These are phyloP conservation scores for Carcharodon carcharias DNA, from an alignment of 2,797 vertebrate genomes.

Conservation along the genomic window DNA sequence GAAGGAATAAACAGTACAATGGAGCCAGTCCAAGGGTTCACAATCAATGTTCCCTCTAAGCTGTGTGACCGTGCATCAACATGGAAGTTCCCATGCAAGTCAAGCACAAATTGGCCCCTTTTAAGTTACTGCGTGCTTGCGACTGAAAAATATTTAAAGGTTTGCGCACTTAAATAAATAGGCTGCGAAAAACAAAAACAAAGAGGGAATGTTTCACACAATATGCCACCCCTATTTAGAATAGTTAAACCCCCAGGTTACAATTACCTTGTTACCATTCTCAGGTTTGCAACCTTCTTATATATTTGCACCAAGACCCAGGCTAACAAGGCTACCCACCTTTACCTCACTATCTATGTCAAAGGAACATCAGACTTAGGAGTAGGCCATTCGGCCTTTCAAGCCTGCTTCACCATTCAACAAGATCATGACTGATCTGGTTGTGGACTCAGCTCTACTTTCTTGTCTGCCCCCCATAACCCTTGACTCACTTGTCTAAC, in stretches of 20 bases:
- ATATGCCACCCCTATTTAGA: neutral
- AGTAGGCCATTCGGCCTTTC: no score
- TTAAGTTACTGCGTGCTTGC: no score
- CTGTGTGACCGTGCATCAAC: neutral
- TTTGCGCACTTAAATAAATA: neutral
- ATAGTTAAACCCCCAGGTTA: neutral
- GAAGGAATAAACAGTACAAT: neutral
- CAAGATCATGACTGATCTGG: no score
- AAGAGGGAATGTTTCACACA: neutral
- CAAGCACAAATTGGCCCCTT: neutral
- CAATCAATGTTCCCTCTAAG: neutral
- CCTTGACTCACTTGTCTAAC: no score
- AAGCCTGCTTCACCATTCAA: no score
- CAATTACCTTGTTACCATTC: neutral
- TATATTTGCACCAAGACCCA: neutral
- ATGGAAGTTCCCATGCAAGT: neutral
- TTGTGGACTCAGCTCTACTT: no score
- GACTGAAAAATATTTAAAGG: neutral
- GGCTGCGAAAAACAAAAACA: neutral
- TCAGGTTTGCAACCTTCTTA: neutral
- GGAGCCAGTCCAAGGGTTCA: neutral
- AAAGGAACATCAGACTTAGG: no score
- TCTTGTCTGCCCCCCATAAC: no score
- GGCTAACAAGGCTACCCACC: neutral
- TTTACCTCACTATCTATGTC: neutral